Evolutionary conservation across 2,113 vertebrate species (phyloP), one percentile per base, ranked within the genome.

Genomic region (Triplophysa rosa): DNA sequence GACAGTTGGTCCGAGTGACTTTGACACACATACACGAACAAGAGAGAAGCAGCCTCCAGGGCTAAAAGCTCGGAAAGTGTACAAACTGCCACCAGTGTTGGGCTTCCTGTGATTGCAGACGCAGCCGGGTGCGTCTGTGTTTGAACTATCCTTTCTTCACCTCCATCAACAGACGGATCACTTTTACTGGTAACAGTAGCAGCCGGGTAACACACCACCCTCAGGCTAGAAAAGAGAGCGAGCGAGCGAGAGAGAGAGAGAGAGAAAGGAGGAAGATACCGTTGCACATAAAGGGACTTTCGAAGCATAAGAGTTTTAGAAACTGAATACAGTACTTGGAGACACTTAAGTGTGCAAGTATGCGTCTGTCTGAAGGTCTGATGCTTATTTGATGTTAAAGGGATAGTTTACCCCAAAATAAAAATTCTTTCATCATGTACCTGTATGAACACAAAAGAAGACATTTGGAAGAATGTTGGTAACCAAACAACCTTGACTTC

Each of bases 111-210:
- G 23, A 74, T 76, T 70, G 24, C 54, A 63, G 24, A 77, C 79
- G 75, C 81, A 54, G 10, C 80, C 79, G 83, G 47, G 74, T 78
- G 21, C 54, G 19, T 26, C 67, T 37, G 14, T 59, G 66, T 67
- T 59, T 70, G 26, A 77, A 65, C 17, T 37, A 29, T 26, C 61
- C 19, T 52, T 54, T 81, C 74, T 72, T 67, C 23, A 59, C 21
- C 64, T 79, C 64, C 70, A 68, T 81, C 79, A 65, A 70, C 74
- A 79, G 45, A 71, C 80, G 59, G 84, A 87, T 84, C 65, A 81
- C 49, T 42, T 69, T 78, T 82, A 84, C 84, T 75, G 56, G 69
- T 80, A 84, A 87, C 79, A 83, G 83, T 74, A 81, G 86, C 86
- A 79, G 80, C 72, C 68, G 63, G 45, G 58, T 66, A 40, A 54